Evolutionary conservation across 2,113 vertebrate genomes (phyloP), one percentile per base, ranked within the genome.

Genomic region (Carassius carassius): DNA sequence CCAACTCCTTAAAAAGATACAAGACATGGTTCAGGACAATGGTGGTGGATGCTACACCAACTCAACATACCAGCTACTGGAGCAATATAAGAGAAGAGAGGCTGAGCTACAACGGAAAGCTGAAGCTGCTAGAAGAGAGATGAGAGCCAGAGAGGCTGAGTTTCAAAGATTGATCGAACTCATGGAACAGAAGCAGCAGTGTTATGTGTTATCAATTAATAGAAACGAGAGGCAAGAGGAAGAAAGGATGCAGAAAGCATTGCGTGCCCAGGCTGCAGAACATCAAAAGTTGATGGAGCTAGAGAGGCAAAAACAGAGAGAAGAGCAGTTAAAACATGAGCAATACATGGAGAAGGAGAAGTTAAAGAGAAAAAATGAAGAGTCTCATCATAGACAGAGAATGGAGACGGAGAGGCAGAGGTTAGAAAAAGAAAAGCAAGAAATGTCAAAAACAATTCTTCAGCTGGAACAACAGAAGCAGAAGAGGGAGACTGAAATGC

Each of bases 31-130:
- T 0, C 5, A 32, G 25, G 13, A 16, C 5, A 32, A 65, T 32
- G 25, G 25, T 74, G 84, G 41, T 41, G 12, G 8, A 14, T 85
- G 17, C 77, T 85, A 74, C 54, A 80, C 77, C 12, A 85, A 74
- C 67, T 21, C 54, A 13, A 74, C 77, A 5, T 81, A 63, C 54
- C 37, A 85, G 41, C 67, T 74, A 11, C 23, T 85, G 37, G 67
- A 63, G 47, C 47, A 49, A 49, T 49, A 49, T 49, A 49, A 49
- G 47, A 13, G 2, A 63, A 63, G 60, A 63, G 60, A 63, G 23
- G n/a, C 60, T 63, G 4, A 25, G 60, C 60, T 63, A 63, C 60
- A 5, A 25, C 1, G 0, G n/a, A n/a, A 25, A 25, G 60, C 60
- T 63, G n/a, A 63, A 4, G 11, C 4, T 63, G 23, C 60, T 63